Evolutionary conservation across 2,797 vertebrate genomes (phyloP), one percentile per base, ranked within the genome.

Genomic region (Gymnothorax javanicus): DNA sequence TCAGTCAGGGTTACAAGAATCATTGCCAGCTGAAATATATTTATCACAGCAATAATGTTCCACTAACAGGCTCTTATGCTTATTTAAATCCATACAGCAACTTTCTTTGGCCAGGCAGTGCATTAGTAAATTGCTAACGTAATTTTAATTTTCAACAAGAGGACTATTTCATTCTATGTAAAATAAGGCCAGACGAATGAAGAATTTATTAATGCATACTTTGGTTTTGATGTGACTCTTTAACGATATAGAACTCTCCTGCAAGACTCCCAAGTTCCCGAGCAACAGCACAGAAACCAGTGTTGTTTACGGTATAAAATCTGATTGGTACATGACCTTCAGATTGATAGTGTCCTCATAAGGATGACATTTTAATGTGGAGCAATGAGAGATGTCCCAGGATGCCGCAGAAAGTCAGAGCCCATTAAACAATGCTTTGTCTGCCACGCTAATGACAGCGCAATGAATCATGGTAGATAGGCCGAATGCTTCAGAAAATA

Each of bases 381-480:
- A 88, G 81, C 62, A 75, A 73, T 87, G 88, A 89, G 85, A 86
- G 87, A 88, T 91, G 73, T 87, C 82, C 84, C 67, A 62, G 27
- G 56, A 84, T 88, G 86, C 87, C 85, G 89, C 73, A 52, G 62
- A 87, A 82, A 87, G 86, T 86, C 73, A 90, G 85, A 87, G 86
- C 84, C 85, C 87, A 91, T 92, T 92, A 91, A 91, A 82, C 88
- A 89, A 83, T 83, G 87, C 89, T 89, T 77, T 87, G 86, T 92
- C 89, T 91, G 87, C 90, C 86, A 52, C 73, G 88, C 84, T 86
- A 88, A 86, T 89, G 88, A 90, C 88, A 91, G 85, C 83, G 73
- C 43, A 69, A 88, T 91, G 89, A 91, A 90, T 91, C 92, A 90
- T 57, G 87, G 75, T 27, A n/a, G 77, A 87, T 79, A 86, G 88